Percentiles rank a stretch among this genome's conserved stretches.
These are phyloP conservation scores for Trichonephila inaurata DNA, from an alignment of 1,140 invertebrate genomes.

Conservation along the genomic window DNA sequence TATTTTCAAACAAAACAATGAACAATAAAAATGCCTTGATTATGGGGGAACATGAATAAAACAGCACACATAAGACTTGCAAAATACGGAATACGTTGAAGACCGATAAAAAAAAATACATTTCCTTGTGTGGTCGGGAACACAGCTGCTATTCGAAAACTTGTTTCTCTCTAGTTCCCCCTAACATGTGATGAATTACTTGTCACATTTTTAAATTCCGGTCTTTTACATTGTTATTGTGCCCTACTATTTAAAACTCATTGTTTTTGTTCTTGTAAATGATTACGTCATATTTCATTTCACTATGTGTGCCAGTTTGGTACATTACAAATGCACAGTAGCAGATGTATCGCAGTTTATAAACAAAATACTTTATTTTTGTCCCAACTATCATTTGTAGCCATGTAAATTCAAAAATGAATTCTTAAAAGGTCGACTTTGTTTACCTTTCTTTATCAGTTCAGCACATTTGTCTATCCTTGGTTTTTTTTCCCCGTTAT, in stretches of 20 bases:
- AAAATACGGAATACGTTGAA: not conserved
- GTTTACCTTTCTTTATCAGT: not conserved
- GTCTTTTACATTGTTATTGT: conserved; percentile 12
- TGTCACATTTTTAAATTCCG: conserved; percentile 11
- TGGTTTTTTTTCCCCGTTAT: not conserved
- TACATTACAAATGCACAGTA: conserved; percentile 15
- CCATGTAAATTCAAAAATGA: not conserved
- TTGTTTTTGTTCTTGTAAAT: conserved; percentile 8
- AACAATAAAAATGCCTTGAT: not conserved
- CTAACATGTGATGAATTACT: not conserved
- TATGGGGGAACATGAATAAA: not conserved
- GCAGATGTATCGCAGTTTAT: conserved; percentile 4
- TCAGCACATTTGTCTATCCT: not conserved
- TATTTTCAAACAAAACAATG: not conserved
- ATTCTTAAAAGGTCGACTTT: not conserved
- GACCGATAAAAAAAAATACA: not conserved
- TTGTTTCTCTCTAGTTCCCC: not conserved
- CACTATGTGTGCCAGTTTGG: not conserved
- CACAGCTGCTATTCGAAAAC: not conserved
- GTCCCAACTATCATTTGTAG: not conserved
- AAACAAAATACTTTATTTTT: conserved; percentile 13
- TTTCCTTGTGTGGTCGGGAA: not conserved
- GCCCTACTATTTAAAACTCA: conserved; percentile 31
- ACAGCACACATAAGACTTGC: not conserved
- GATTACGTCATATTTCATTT: conserved; percentile 35